Evolutionary conservation across 2,888 invertebrate genomes (phyloP).

Genomic region (Galerucella nymphaeae): DNA sequence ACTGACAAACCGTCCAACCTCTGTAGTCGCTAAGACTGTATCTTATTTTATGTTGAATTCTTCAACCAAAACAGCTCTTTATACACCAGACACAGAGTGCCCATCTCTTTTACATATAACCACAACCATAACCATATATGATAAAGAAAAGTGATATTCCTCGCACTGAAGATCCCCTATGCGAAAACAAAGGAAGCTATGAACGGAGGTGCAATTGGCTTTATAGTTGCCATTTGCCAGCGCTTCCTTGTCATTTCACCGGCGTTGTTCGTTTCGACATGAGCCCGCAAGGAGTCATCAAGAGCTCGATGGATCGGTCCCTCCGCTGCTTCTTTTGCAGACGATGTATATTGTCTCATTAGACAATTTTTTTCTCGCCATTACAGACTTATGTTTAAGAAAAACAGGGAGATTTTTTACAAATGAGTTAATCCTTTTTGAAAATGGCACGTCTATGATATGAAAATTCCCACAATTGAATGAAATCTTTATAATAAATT

Average conservation of each 20-base stretch:
- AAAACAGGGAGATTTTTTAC: slow-evolving; percentile 35
- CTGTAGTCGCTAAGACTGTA: no score
- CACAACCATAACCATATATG: slow-evolving; percentile 35
- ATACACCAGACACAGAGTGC: background rate
- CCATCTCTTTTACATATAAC: slow-evolving; percentile 25
- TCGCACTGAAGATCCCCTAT: slow-evolving; percentile 22
- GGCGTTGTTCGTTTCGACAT: slow-evolving; percentile 50
- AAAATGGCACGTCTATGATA: background rate
- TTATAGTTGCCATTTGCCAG: slow-evolving; percentile 47
- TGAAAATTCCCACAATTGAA: background rate
- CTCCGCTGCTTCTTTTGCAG: slow-evolving; percentile 39
- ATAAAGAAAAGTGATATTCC: slow-evolving; percentile 39
- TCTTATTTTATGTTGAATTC: background rate
- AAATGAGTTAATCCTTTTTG: no score
- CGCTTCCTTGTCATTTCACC: slow-evolving; percentile 11
- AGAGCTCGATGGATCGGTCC: slow-evolving; percentile 51
- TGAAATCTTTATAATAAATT: background rate
- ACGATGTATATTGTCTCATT: slow-evolving; percentile 48
- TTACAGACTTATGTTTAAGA: slow-evolving; percentile 46
- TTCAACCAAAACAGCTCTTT: slow-evolving; percentile 3
- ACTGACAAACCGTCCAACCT: no score
- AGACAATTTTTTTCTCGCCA: slow-evolving; percentile 51
- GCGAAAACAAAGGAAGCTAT: slow-evolving; percentile 42
- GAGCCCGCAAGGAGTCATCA: slow-evolving; percentile 59
- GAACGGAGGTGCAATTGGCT: slow-evolving; percentile 56